Base-by-base conservation (phyloP, 2,888 invertebrate genomes). In the Gastracanthus pulcherrimus region DNA sequence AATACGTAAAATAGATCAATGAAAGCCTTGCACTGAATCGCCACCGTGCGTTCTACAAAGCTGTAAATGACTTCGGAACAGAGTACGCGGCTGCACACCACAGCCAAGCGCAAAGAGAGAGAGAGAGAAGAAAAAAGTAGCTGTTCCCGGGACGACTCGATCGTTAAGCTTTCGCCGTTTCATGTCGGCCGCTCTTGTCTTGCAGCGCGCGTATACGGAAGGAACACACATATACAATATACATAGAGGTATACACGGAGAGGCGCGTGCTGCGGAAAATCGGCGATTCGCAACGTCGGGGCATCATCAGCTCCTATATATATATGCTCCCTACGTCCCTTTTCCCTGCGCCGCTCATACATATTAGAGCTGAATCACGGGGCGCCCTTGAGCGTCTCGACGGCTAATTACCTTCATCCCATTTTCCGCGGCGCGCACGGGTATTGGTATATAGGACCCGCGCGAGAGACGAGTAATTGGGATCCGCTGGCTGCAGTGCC, bases 271-370 rank as follows among this genome's bases (percentile, higher is more conserved):
- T n/a, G 67, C 76, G 78, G 72, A 77, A 77, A 77, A 74, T 78
- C 51, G 70, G n/a, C 69, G 62, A 80, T 80, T 74, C 51, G 78
- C 81, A 74, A 82, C 78, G 74, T 48, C 34, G 45, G n/a, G n/a
- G n/a, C 31, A 51, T 62, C 62, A 31, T 62, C 34, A 7, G 16
- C 9, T n/a, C 3, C 36, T 29, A 1, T 48, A 1, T 23, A 9
- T 41, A 9, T 62, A 26, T 6, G 23, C 26, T 7, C 48, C 23
- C 48, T 34, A 16, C 48, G 19, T 58, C 48, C 48, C 58, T 29
- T 38, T 23, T 58, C 36, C 3, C 16, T 36, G 45, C 36, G 36
- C 26, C 45, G 74, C 78, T 66, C 70, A 79, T 71, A 76, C 75
- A 79, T 71, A n/a, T 13, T 55, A 2, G 9, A 36, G 69, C 55